Base-by-base conservation (phyloP, 2,888 invertebrate genomes). In the Drosophila neonasuta region DNA sequence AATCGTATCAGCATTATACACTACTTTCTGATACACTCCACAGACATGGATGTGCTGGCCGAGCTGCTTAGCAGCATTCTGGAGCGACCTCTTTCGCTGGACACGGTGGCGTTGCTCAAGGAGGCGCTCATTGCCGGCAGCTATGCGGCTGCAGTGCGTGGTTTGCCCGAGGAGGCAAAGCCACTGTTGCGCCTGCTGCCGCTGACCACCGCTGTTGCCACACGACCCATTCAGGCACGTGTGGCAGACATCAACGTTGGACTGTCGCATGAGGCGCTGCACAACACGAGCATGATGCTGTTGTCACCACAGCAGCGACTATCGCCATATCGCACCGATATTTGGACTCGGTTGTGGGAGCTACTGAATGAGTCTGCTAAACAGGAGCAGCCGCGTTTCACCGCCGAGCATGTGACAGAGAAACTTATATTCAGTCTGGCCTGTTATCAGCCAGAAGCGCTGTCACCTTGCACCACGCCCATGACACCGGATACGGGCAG, bases 361-460 rank as follows among this genome's bases (percentile, higher is more conserved):
- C 93, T 94, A 70, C 92, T 95, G 34, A 92, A 92, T 52, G 93
- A 93, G 83, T 91, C 92, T 44, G 93, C 92, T 13, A 89, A 89
- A 69, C 93, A 93, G 79, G 93, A 93, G 52, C 92, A 92, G 72
- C 93, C 91, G 11, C 93, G 94, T 59, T 95, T 96, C 80, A 92
- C 92, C 59, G 94, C 95, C 1, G 92, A 92, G 49, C 94, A 94
- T 84, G 96, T 96, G 30, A 93, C 94, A 0, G 96, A 96, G 77
- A 96, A 96, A 86, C 92, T 97, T 30, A 92, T 95, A 84, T 94
- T 96, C 65, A 96, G 96, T 49, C 91, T 96, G 85, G 95, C 95
- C 62, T 96, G 96, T 89, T 97, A 97, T 90, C 96, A 91, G 93
- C 96, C 97, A 0, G 97, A 97, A 91, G 96, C 96, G 0, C 90